phyloP scores from a whole-genome alignment of 2,797 vertebrate genomes.

The Argya squamiceps region DNA sequence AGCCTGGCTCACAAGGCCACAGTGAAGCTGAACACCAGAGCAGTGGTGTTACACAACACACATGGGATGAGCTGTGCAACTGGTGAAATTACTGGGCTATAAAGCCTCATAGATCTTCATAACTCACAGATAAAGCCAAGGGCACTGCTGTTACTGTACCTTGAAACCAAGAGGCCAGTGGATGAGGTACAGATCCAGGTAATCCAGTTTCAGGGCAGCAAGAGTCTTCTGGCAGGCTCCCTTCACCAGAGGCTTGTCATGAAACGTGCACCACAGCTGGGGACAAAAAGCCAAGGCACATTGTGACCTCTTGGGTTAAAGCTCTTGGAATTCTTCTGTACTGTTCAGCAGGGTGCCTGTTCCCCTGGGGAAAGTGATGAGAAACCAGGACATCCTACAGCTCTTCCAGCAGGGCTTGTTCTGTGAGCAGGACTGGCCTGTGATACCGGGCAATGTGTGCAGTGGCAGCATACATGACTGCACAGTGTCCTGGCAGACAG shows the following conservation, averaged over 20 bases:
- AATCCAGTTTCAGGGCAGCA: constrained; percentile 82
- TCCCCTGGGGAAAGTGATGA: neutral
- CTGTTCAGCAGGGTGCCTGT: neutral
- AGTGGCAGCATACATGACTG: neutral
- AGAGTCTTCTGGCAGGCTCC: constrained; percentile 85
- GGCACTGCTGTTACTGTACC: constrained; percentile 65
- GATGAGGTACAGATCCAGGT: constrained; percentile 90
- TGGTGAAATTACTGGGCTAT: neutral
- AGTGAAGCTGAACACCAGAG: neutral
- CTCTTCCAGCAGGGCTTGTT: neutral
- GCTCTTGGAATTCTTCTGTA: neutral
- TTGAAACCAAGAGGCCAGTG: constrained; percentile 87
- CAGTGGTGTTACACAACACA: neutral
- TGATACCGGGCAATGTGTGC: accelerated
- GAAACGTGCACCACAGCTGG: constrained; percentile 89
- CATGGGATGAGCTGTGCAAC: neutral
- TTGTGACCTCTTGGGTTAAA: neutral
- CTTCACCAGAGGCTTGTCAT: constrained; percentile 84
- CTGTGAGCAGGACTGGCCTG: neutral
- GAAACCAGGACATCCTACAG: neutral
- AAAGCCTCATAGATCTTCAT: neutral
- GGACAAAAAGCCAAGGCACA: neutral
- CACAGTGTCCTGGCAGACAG: accelerated
- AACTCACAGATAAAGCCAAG: neutral
- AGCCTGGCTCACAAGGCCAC: neutral